Conservation (phyloP, 2,888 invertebrate genomes). For the Limnephilus marmoratus region DNA sequence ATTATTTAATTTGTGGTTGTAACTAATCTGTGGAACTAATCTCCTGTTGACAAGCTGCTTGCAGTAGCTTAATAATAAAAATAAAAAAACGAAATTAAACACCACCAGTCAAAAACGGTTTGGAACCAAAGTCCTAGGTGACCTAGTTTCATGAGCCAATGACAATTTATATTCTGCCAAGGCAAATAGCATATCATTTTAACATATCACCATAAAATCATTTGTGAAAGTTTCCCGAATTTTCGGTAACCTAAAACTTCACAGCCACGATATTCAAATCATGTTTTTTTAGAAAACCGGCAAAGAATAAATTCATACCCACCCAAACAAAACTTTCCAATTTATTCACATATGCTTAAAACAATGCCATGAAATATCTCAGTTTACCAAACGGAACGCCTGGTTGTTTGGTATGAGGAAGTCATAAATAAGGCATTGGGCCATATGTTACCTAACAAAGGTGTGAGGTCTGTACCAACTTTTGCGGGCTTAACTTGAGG, state of each 20-base stretch:
- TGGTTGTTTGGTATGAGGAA: neutral
- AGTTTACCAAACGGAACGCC: neutral
- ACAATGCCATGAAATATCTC: neutral
- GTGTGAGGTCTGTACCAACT: slow-evolving; percentile 14
- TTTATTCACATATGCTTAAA: slow-evolving; percentile 2
- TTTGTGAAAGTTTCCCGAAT: neutral
- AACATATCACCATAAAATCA: neutral
- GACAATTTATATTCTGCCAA: neutral
- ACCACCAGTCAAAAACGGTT: neutral
- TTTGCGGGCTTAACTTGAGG: neutral
- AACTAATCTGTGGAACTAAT: too few species aligned
- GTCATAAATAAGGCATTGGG: neutral
- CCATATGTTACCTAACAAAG: slow-evolving; percentile 12
- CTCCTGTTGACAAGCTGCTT: too few species aligned
- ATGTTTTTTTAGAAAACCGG: neutral
- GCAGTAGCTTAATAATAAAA: too few species aligned
- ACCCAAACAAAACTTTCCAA: neutral
- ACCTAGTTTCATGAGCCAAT: neutral
- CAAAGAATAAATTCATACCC: neutral
- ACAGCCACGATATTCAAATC: neutral
- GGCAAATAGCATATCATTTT: neutral
- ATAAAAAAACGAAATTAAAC: too few species aligned
- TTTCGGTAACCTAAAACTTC: neutral
- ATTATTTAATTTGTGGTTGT: too few species aligned
- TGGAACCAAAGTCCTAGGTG: neutral